Evolutionary conservation across 2,888 invertebrate genomes (phyloP).

Genomic region (Tholera decimalis): DNA sequence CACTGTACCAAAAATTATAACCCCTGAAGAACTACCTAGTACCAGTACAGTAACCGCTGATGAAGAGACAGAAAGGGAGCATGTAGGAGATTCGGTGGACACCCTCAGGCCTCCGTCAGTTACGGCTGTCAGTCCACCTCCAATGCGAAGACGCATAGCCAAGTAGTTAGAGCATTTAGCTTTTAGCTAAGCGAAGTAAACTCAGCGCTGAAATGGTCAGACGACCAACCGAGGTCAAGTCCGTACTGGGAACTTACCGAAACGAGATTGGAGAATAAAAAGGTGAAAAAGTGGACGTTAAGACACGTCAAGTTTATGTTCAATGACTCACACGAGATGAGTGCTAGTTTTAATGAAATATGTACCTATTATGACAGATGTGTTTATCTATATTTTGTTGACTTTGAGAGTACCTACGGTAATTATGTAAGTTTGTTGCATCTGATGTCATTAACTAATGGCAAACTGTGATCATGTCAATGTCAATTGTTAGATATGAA

Average conservation of each 20-base stretch:
- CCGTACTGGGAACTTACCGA: constrained; percentile 24
- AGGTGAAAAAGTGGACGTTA: constrained; percentile 28
- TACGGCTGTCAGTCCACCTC: constrained; percentile 79
- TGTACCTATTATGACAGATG: constrained; percentile 29
- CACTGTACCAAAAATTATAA: constrained; percentile 71
- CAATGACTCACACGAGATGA: constrained; percentile 32
- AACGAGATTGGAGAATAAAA: constrained; percentile 29
- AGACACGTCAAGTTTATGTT: constrained; percentile 34
- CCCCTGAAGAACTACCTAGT: constrained; percentile 62
- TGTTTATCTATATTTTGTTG: constrained; percentile 32
- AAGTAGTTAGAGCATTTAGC: constrained; percentile 63
- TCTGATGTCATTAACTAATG: constrained; percentile 20
- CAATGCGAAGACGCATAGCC: constrained; percentile 72
- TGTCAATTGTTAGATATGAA: constrained; percentile 29
- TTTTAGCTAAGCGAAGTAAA: constrained; percentile 48
- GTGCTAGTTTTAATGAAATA: constrained; percentile 47
- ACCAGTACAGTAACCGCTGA: constrained; percentile 46
- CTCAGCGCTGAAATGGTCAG: constrained; percentile 10
- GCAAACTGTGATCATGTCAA: constrained; percentile 53
- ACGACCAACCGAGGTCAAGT: constrained; percentile 13
- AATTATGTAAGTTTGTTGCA: constrained; percentile 32
- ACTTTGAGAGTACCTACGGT: constrained; percentile 27
- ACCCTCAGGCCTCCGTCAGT: constrained; percentile 76
- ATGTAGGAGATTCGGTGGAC: constrained; percentile 56
- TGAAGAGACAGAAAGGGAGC: constrained; percentile 39